These are phyloP conservation scores for Monochamus alternatus DNA, from an alignment of 2,888 invertebrate species.

Conservation along the genomic window DNA sequence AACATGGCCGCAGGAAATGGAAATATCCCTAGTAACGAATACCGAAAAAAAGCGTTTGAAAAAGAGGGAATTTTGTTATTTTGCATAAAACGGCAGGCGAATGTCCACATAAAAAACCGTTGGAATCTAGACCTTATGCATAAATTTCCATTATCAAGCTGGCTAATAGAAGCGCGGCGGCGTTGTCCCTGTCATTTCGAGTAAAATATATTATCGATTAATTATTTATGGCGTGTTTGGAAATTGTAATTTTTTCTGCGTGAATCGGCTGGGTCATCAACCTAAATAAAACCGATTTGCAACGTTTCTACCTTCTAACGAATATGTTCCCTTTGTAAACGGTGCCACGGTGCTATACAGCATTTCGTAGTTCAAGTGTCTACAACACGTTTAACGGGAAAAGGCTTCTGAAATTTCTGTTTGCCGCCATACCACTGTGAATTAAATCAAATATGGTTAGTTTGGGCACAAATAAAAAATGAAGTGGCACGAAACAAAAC, in stretches of 20 bases:
- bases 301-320: too few relatives aligned
- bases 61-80: constrained; percentile 1
- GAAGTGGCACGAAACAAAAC: too few relatives aligned
- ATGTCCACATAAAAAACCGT: neutral
- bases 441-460: too few relatives aligned
- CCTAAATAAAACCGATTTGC: neutral
- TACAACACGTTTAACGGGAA: too few relatives aligned
- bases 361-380: too few relatives aligned
- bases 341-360: too few relatives aligned
- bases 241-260: neutral
- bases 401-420: too few relatives aligned
- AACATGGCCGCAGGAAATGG: neutral
- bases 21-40: neutral
- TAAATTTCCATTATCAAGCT: neutral
- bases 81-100: neutral
- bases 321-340: too few relatives aligned
- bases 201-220: neutral
- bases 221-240: neutral
- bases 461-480: too few relatives aligned
- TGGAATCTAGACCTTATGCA: neutral
- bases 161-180: neutral
- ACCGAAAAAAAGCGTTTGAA: neutral
- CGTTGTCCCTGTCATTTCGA: neutral
- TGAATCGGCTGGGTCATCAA: neutral
- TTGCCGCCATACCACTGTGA: too few relatives aligned